These are phyloP conservation scores for Musca vetustissima DNA, from an alignment of 1,140 invertebrate species.

Conservation along the genomic window DNA sequence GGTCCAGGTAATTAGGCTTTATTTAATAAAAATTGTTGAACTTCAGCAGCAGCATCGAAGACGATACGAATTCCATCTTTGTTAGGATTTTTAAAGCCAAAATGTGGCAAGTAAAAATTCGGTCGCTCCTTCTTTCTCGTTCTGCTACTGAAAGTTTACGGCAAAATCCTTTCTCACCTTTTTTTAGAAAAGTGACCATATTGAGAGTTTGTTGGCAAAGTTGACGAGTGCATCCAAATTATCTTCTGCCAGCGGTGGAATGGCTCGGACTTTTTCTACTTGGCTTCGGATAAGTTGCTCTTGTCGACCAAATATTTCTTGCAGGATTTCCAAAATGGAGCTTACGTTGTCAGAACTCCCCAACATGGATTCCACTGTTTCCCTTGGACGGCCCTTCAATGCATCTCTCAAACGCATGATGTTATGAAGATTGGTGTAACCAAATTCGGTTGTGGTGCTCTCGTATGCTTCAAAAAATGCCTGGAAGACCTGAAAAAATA, in stretches of 20 bases:
- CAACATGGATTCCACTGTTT: slow-evolving; percentile 3
- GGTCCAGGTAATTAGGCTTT: too few species aligned
- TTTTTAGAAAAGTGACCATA: too few species aligned
- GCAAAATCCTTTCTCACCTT: too few species aligned
- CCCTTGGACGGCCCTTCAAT: neutral
- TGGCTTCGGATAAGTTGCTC: slow-evolving; percentile 18
- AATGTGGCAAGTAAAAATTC: too few species aligned
- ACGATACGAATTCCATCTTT: too few species aligned
- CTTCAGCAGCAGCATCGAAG: too few species aligned
- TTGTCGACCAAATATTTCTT: neutral
- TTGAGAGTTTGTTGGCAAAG: slow-evolving; percentile 20
- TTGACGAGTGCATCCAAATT: slow-evolving; percentile 3
- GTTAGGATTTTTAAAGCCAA: too few species aligned
- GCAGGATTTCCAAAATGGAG: neutral
- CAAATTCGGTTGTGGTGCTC: slow-evolving; percentile 7
- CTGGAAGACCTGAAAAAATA: neutral
- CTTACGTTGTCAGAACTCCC: neutral
- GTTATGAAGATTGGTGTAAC: neutral
- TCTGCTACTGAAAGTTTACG: too few species aligned
- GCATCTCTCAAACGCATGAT: slow-evolving; percentile 5
- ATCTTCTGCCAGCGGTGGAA: neutral
- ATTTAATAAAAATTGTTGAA: too few species aligned
- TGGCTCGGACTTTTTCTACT: neutral
- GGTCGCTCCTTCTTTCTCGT: too few species aligned
- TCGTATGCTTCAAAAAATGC: neutral